These are phyloP conservation scores for Sisyra terminalis DNA, from an alignment of 2,888 invertebrate species.

Conservation along the genomic window DNA sequence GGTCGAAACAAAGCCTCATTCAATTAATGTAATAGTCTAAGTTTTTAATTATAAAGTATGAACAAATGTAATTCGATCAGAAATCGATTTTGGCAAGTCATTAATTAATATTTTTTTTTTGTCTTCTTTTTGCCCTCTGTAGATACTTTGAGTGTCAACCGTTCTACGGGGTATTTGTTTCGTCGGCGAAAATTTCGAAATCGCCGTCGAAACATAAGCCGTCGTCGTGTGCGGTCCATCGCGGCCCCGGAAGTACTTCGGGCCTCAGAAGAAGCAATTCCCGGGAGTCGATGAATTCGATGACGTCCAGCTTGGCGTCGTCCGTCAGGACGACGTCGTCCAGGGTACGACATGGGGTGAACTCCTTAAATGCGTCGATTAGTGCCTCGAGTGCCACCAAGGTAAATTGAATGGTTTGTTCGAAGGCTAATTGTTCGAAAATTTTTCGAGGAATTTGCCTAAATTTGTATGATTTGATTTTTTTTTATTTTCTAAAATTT, in stretches of 20 bases:
- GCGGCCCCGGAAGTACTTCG: slow-evolving; percentile 35
- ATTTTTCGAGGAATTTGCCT: no score
- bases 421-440: no score
- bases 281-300: slow-evolving; percentile 63
- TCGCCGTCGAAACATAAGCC: slow-evolving; percentile 61
- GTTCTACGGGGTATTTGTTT: slow-evolving; percentile 86
- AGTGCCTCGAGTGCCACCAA: slow-evolving; percentile 28
- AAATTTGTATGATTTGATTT: no score
- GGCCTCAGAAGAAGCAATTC: slow-evolving; percentile 60
- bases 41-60: no score
- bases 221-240: slow-evolving; percentile 44
- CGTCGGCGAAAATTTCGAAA: slow-evolving; percentile 73
- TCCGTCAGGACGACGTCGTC: slow-evolving; percentile 45
- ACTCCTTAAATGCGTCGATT: slow-evolving; percentile 43
- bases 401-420: slow-evolving; percentile 4
- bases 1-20: no score
- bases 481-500: no score
- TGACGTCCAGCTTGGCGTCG: slow-evolving; percentile 20
- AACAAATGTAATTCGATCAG: no score
- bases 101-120: slow-evolving; percentile 19
- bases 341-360: slow-evolving; percentile 66
- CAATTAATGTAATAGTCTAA: no score
- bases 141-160: slow-evolving; percentile 91
- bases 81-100: neutral
- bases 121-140: no score